A percentile compares a stretch with the other conserved stretches of the same genome.
Conservation (phyloP, 1,140 invertebrate genomes). For the Calliphora vicina region DNA sequence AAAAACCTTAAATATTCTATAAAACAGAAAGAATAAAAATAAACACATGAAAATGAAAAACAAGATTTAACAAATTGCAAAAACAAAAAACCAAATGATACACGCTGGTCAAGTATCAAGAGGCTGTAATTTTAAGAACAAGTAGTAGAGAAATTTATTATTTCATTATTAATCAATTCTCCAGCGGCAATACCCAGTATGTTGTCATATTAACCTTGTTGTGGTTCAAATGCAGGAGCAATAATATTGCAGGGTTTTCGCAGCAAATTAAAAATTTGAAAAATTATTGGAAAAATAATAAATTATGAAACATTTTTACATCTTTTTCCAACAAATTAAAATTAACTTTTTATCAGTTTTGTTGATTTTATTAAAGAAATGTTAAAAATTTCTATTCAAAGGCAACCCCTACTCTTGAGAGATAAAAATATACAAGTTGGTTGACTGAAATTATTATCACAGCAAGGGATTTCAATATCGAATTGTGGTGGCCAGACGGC, state of each 20-base stretch:
- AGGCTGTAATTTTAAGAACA: background rate
- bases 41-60: background rate
- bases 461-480: conserved; percentile 9
- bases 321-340: background rate
- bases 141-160: background rate
- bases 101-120: background rate
- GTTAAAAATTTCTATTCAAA: background rate
- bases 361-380: background rate
- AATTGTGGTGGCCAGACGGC: conserved; percentile 3
- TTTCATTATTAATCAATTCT: conserved; percentile 5
- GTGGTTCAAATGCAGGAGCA: background rate
- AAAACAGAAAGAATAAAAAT: no score
- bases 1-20: no score
- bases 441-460: conserved; percentile 14
- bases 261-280: no score
- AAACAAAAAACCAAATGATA: background rate
- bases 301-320: background rate
- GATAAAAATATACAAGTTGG: background rate
- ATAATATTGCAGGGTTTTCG: background rate
- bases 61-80: background rate
- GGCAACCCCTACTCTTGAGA: background rate
- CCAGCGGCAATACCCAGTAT: background rate
- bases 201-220: conserved; percentile 10
- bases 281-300: background rate
- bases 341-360: background rate